phyloP scores from a whole-genome alignment of 1,140 invertebrate species.

The Oreohelix idahoensis region DNA sequence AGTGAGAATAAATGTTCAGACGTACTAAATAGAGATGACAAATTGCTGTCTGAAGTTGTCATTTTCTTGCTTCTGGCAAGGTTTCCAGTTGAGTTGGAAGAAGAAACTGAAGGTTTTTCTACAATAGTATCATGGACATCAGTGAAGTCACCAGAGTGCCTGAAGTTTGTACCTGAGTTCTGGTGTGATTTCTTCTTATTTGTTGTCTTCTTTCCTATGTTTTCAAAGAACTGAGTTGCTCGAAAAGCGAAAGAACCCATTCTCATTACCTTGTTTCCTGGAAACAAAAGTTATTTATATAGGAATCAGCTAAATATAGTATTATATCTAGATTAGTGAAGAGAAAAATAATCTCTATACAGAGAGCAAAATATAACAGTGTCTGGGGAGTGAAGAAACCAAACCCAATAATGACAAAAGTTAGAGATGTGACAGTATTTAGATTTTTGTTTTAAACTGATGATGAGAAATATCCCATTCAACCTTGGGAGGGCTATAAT shows the following conservation, averaged over 20 bases:
- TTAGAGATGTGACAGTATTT: too few relatives aligned
- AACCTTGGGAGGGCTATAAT: too few relatives aligned
- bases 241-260: constrained; percentile 62
- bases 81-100: constrained; percentile 29
- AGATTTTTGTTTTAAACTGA: too few relatives aligned
- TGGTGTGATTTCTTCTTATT: constrained; percentile 47
- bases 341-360: too few relatives aligned
- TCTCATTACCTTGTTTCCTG: constrained; percentile 54
- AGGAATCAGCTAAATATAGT: too few relatives aligned
- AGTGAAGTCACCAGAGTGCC: constrained; percentile 26
- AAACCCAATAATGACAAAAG: too few relatives aligned
- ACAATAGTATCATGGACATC: constrained; percentile 43
- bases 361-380: too few relatives aligned
- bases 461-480: too few relatives aligned
- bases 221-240: constrained; percentile 66
- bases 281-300: constrained; percentile 8
- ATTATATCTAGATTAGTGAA: too few relatives aligned
- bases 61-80: constrained; percentile 16
- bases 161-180: neutral
- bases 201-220: constrained; percentile 57
- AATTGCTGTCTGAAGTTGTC: constrained; percentile 37
- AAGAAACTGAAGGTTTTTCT: constrained; percentile 40
- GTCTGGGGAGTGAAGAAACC: too few relatives aligned
- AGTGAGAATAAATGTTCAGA: neutral
- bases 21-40: constrained; percentile 36